These are phyloP conservation scores for Embiotoca jacksoni DNA, from an alignment of 2,113 vertebrate genomes.

Conservation along the genomic window DNA sequence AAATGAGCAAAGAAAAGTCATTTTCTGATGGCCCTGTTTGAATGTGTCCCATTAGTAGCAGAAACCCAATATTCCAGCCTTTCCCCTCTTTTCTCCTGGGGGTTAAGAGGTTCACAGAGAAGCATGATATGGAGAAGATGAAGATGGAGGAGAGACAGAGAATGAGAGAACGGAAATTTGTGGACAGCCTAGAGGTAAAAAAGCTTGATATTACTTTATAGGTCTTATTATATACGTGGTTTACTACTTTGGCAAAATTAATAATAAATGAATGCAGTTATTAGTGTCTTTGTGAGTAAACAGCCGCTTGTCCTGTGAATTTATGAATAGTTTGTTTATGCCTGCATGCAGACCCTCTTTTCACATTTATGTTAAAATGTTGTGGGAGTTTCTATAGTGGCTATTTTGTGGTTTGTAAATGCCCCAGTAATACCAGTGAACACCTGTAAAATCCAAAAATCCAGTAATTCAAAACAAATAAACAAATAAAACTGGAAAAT, in stretches of 20 bases:
- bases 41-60: conserved; percentile 65
- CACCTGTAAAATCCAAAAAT: too few relatives aligned
- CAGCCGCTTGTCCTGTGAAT: conserved; percentile 4
- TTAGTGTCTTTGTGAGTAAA: not conserved
- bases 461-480: too few relatives aligned
- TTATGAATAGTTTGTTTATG: conserved; percentile 1
- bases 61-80: conserved; percentile 65
- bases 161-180: conserved; percentile 18
- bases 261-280: not conserved
- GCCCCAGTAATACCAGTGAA: too few relatives aligned
- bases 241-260: conserved; percentile 28
- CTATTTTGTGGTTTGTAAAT: too few relatives aligned
- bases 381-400: too few relatives aligned
- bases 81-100: conserved; percentile 41
- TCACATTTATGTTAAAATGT: not conserved
- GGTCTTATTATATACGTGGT: conserved; percentile 18
- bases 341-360: conserved; percentile 8
- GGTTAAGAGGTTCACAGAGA: conserved; percentile 66
- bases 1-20: conserved; percentile 30
- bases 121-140: conserved; percentile 51
- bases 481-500: too few relatives aligned
- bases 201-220: conserved; percentile 24
- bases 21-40: conserved; percentile 61
- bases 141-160: conserved; percentile 17
- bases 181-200: conserved; percentile 30